Percentiles rank a stretch among this genome's conserved stretches.
Conservation (phyloP, 2,797 vertebrate species). For the Sarcophilus harrisii region DNA sequence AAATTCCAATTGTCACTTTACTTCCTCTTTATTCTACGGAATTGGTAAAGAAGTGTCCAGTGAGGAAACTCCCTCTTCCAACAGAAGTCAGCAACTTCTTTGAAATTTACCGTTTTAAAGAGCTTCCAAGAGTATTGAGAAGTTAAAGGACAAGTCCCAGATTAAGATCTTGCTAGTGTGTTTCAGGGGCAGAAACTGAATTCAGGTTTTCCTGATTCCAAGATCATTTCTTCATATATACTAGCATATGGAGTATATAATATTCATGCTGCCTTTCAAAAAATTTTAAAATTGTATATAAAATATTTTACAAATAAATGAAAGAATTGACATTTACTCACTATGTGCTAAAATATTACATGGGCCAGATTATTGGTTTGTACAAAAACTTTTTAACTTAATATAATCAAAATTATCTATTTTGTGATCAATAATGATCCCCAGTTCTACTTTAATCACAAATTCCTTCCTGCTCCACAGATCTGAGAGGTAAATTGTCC, state of each 20-base stretch:
- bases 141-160: not conserved
- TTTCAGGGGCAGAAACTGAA: not conserved
- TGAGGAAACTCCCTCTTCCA: not conserved
- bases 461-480: too few relatives aligned
- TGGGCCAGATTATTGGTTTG: not conserved
- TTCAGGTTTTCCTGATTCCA: not conserved
- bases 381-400: too few relatives aligned
- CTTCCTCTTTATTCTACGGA: too few relatives aligned
- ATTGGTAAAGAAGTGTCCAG: not conserved
- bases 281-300: not conserved
- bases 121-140: not conserved
- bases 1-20: not conserved
- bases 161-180: not conserved
- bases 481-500: too few relatives aligned
- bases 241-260: too few relatives aligned
- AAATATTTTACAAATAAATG: not conserved
- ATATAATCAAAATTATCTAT: too few relatives aligned
- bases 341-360: not conserved
- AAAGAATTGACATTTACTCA: not conserved
- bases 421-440: too few relatives aligned
- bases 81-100: not conserved
- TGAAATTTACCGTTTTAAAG: not conserved
- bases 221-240: not conserved
- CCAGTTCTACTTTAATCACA: too few relatives aligned
- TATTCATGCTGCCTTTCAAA: not conserved